Evolutionary conservation across 2,113 vertebrate species (phyloP), one percentile per base, ranked within the genome.

Genomic region (Xiphias gladius): DNA sequence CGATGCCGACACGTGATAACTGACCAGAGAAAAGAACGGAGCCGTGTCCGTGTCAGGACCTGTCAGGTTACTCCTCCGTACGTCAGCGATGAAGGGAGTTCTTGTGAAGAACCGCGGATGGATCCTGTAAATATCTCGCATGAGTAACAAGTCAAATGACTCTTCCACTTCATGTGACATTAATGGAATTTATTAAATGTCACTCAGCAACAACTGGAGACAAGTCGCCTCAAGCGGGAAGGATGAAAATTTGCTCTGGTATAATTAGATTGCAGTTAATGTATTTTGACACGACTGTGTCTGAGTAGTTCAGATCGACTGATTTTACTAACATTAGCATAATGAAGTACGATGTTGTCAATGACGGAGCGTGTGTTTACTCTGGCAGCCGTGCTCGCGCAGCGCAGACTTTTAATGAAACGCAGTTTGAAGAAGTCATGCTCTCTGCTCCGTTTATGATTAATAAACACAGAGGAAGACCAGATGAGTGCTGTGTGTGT

Each of bases 281-380:
- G 63, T 78, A 52, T 84, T 77, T 78, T 81, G 75, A 91, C 82
- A 64, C 14, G 17, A 14, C 54, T 37, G 82, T 76, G 84, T 85
- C 85, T 73, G 79, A 83, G 48, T 14, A 46, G 73, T 57, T 80
- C 75, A 26, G 16, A 86, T 80, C 67, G 50, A 74, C 84, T 58
- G 72, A 24, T 73, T 84, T 69, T 66, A 46, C 83, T 80, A 71
- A 58, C 39, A 92, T 93, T 89, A 89, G 41, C 89, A 91, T 93
- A 89, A 91, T 88, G 62, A 69, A 71, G 55, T 66, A 26, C 30
- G 78, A 87, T 83, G 77, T 20, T 46, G 79, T 58, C n/a, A 76
- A 35, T 86, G 75, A 92, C 77, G 79, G 76, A 86, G 86, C 16
- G 80, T 48, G 50, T 91, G 76, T 92, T 88, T 90, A 78, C 77